Base-by-base conservation (phyloP, 92 coral and sea anemone species). In the Palythoa caribaeorum region DNA sequence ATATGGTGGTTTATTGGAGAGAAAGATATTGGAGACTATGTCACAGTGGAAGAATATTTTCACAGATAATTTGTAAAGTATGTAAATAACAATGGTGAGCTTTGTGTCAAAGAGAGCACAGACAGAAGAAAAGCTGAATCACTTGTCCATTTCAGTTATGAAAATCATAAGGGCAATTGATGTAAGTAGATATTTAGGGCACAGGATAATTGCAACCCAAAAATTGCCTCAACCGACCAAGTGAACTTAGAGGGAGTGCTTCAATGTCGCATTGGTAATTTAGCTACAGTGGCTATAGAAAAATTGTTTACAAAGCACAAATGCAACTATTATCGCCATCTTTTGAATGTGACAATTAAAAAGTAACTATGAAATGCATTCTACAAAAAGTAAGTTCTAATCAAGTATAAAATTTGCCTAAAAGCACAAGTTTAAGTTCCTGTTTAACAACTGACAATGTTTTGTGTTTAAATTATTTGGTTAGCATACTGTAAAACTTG, bases 21-120 rank as follows among this genome's bases (percentile, higher is more conserved):
- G 90, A 88, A 87, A 51, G 88, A 87, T 53, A 44, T 50, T 77
- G 90, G 94, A 68, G 91, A 91, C 52, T 89, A 86, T 79, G 91
- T 94, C 40, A 86, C 96, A 48, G 66, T 91, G 40, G 90, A 94
- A 88, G 93, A 94, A 76, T 94, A 13, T 52, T 83, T 93, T 73
- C 88, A 81, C 38, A 92, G 94, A 63, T 90, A 80, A 38, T 88
- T 90, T 79, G 77, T 84, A 19, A 91, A 91, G 85, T 87, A 91
- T 60, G 73, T 93, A 19, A 87, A 90, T 78, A 90, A 92, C 50
- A 92, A 86, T 85, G 92, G 94, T 17, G 91, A 77, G 21, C 54
- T 92, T 11, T 88, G 94, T 85, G 84, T 66, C 6, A 63, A 83
- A 71, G 81, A 75, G 77, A 54, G 13, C 68, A 65, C 48, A 65